These are phyloP conservation scores for Electrophaes corylata DNA, from an alignment of 2,888 invertebrate genomes.

Conservation along the genomic window DNA sequence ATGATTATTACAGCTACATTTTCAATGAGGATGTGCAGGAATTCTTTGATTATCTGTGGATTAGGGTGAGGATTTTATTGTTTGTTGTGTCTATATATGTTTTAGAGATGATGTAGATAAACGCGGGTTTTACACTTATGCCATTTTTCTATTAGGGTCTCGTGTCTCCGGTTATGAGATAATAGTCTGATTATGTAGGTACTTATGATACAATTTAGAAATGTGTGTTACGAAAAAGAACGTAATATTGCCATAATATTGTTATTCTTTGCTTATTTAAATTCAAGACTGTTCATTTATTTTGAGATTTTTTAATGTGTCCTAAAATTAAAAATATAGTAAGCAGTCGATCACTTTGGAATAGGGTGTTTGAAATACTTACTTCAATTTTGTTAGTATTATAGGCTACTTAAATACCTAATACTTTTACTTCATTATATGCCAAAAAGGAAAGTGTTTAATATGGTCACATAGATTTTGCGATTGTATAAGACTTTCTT, in stretches of 20 bases:
- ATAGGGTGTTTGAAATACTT: not conserved
- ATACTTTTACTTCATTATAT: not conserved
- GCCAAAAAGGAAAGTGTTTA: not conserved
- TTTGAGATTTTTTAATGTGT: not conserved
- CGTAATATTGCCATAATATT: not conserved
- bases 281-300: conserved; percentile 12
- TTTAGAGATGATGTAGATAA: conserved; percentile 73
- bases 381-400: not conserved
- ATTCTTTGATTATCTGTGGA: conserved; percentile 75
- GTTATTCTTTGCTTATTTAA: conserved; percentile 4
- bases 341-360: not conserved
- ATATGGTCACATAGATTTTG: not conserved
- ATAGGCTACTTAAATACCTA: not conserved
- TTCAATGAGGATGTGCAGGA: conserved; percentile 63
- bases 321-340: not conserved
- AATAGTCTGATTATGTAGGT: not conserved
- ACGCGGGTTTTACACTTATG: conserved; percentile 1
- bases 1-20: conserved; percentile 52
- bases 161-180: conserved; percentile 19
- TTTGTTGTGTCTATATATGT: conserved; percentile 73
- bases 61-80: conserved; percentile 64
- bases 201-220: not conserved
- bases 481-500: not conserved
- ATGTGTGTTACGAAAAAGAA: not conserved
- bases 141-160: conserved; percentile 2